Conservation (phyloP, 2,113 vertebrate genomes). For the Vidua chalybeata region DNA sequence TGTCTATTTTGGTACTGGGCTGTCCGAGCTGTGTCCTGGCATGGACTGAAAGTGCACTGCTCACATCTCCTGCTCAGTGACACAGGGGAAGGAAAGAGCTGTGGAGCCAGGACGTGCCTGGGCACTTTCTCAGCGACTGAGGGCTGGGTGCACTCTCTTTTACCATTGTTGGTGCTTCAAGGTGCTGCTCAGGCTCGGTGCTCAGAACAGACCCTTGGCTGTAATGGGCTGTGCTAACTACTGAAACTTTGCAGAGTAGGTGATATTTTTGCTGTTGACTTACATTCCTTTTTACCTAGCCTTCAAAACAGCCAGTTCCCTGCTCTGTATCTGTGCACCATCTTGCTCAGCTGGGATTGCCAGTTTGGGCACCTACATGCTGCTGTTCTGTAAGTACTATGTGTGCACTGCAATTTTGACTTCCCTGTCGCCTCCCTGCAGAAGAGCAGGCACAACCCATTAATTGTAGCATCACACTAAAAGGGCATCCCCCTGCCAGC, state of each 20-base stretch:
- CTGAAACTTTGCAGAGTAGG: background rate
- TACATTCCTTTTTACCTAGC: background rate
- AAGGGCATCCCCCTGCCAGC: background rate
- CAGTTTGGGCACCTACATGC: rapidly evolving
- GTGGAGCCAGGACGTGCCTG: background rate
- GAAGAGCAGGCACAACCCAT: background rate
- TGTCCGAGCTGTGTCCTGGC: background rate
- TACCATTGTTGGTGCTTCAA: background rate
- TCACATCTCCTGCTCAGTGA: background rate
- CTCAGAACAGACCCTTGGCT: background rate
- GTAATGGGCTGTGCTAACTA: background rate
- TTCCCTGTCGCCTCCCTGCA: background rate
- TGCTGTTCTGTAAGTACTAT: background rate
- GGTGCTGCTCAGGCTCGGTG: background rate
- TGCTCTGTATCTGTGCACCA: background rate
- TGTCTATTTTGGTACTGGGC: background rate
- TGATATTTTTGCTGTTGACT: background rate
- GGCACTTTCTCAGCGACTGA: background rate
- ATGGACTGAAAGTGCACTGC: background rate
- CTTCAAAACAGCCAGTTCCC: background rate
- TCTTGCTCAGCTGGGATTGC: background rate
- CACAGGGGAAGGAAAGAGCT: background rate
- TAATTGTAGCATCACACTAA: background rate
- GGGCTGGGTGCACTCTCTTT: background rate
- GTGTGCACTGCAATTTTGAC: background rate